These are phyloP conservation scores for Hypomesus transpacificus DNA, from an alignment of 2,113 vertebrate species.

Conservation along the genomic window DNA sequence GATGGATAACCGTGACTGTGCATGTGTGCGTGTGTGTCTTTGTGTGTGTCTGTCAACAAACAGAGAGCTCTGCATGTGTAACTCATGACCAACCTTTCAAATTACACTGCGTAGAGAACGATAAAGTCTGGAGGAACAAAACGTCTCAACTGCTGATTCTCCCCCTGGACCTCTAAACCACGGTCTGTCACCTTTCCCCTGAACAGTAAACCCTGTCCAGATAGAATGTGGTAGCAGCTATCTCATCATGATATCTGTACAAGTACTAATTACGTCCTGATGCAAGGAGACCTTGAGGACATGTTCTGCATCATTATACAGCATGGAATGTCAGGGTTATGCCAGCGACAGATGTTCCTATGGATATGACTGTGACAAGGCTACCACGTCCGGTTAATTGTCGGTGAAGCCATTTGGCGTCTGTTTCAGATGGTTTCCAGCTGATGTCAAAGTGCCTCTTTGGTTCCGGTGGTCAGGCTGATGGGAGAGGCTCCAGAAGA, in stretches of 20 bases:
- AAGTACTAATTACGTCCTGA: constrained; percentile 24
- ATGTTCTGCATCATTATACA: constrained; percentile 28
- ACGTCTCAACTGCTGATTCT: constrained; percentile 18
- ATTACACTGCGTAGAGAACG: constrained; percentile 2
- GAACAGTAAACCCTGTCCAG: constrained; percentile 19
- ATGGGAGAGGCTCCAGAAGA: constrained; percentile 29
- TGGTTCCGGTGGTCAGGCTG: constrained; percentile 37
- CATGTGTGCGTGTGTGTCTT: constrained; percentile 20
- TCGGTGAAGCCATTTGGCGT: constrained; percentile 36
- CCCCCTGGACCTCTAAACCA: constrained; percentile 14
- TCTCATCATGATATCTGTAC: constrained; percentile 36
- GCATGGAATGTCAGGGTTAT: constrained; percentile 32
- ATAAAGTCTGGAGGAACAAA: constrained; percentile 34
- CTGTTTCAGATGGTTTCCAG: constrained; percentile 42
- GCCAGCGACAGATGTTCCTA: constrained; percentile 26
- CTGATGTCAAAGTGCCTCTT: constrained; percentile 35
- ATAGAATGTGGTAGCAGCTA: constrained; percentile 38
- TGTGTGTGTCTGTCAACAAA: background rate
- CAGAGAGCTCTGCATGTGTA: background rate
- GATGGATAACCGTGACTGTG: constrained; percentile 15
- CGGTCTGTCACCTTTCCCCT: constrained; percentile 38
- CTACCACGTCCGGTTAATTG: constrained; percentile 38
- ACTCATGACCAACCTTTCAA: constrained; percentile 22
- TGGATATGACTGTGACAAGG: constrained; percentile 39
- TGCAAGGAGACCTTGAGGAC: constrained; percentile 35